phyloP scores from a whole-genome alignment of 2,113 vertebrate species.

The Sminthopsis crassicaudata region DNA sequence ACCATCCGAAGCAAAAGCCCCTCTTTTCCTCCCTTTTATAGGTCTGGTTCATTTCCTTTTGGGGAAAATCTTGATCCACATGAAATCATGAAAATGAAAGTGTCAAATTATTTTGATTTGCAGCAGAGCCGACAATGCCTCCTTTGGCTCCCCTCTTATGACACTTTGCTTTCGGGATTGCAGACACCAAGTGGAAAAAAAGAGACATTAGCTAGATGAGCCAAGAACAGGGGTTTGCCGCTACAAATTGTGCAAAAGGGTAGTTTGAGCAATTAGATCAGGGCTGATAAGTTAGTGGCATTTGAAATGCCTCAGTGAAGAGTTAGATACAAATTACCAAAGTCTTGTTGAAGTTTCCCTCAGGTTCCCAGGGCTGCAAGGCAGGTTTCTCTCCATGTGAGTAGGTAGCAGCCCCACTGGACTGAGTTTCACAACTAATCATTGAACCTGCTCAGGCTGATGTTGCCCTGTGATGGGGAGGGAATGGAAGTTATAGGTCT shows the following conservation, averaged over 20 bases:
- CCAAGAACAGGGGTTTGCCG: not conserved
- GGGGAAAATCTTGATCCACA: slow-evolving; percentile 45
- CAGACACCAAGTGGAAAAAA: not conserved
- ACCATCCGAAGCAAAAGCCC: slow-evolving; percentile 28
- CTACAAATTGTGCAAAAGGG: not conserved
- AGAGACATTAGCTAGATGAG: not conserved
- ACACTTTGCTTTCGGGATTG: not conserved
- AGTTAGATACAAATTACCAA: not conserved
- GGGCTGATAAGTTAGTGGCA: not conserved
- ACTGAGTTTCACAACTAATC: not conserved
- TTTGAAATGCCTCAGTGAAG: slow-evolving; percentile 2
- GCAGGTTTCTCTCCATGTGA: not conserved
- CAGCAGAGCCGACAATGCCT: not conserved
- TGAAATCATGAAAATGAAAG: slow-evolving; percentile 40
- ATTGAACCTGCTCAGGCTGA: not conserved
- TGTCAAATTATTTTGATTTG: slow-evolving; percentile 61
- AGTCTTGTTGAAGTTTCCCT: slow-evolving; percentile 1
- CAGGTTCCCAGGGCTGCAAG: not conserved
- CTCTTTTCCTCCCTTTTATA: slow-evolving; percentile 25
- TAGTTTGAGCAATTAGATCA: not conserved
- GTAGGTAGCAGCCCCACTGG: not conserved
- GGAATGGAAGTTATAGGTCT: not conserved
- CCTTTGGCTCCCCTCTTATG: slow-evolving; percentile 10
- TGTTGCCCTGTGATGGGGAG: not conserved
- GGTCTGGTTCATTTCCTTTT: slow-evolving; percentile 35